phyloP scores from a whole-genome alignment of 2,113 vertebrate species.

The Serinus canaria region DNA sequence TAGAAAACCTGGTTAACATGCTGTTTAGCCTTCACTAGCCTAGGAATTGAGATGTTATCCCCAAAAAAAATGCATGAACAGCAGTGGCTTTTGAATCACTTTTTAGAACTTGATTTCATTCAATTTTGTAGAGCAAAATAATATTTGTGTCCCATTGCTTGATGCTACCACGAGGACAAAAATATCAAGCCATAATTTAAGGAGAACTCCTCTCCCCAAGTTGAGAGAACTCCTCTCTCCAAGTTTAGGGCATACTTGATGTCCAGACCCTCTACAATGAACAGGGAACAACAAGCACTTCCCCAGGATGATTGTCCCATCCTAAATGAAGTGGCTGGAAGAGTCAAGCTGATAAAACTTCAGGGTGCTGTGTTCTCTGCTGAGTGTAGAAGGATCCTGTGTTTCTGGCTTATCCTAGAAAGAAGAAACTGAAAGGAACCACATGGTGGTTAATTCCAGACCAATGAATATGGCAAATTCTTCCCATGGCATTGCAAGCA shows the following conservation, averaged over 20 bases:
- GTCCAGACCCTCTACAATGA: not conserved
- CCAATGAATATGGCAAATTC: not conserved
- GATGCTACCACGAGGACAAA: not conserved
- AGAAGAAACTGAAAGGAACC: not conserved
- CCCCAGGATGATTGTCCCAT: not conserved
- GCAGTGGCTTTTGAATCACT: not conserved
- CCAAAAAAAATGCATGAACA: not conserved
- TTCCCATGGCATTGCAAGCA: not conserved
- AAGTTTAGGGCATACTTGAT: not conserved
- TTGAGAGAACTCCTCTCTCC: accelerated
- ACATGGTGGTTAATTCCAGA: not conserved
- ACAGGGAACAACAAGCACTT: accelerated
- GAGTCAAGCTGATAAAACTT: not conserved
- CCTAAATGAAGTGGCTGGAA: accelerated
- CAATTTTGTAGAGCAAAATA: not conserved
- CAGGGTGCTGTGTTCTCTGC: not conserved
- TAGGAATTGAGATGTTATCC: not conserved
- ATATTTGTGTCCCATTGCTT: not conserved
- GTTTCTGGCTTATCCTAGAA: not conserved
- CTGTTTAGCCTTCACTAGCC: not conserved
- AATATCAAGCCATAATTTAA: not conserved
- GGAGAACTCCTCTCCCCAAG: not conserved
- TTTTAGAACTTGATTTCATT: not conserved
- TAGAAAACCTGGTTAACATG: not conserved
- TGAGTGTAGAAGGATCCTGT: not conserved